Evolutionary conservation across 2,888 invertebrate species (phyloP).

Genomic region (Bembecia ichneumoniformis): DNA sequence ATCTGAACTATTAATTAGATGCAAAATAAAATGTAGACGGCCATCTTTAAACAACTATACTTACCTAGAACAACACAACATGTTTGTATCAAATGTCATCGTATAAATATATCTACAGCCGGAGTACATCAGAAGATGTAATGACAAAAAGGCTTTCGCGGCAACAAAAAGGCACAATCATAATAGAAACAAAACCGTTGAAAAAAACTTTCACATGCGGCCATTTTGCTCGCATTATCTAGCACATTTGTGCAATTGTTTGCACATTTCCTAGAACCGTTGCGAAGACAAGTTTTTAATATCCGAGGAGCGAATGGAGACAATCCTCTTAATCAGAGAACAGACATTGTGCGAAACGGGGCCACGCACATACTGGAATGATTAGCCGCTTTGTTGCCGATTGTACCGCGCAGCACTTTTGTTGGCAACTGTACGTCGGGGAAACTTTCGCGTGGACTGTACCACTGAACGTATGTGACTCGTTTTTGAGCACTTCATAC

Average conservation of each 20-base stretch:
- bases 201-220: conserved; percentile 36
- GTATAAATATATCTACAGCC: too few species aligned
- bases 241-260: conserved; percentile 23
- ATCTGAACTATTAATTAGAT: too few species aligned
- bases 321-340: conserved; percentile 70
- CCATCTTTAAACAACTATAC: too few species aligned
- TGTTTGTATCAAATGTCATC: too few species aligned
- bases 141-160: conserved; percentile 24
- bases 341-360: conserved; percentile 67
- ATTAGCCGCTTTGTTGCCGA: conserved; percentile 48
- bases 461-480: conserved; percentile 25
- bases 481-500: conserved; percentile 13
- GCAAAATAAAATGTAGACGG: too few species aligned
- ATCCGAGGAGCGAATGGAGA: conserved; percentile 62
- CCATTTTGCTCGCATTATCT: conserved; percentile 37
- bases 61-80: too few species aligned
- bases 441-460: conserved; percentile 27
- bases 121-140: conserved; percentile 26
- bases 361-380: conserved; percentile 63
- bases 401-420: conserved; percentile 49
- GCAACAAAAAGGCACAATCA: conserved; percentile 31
- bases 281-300: conserved; percentile 65
- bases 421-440: conserved; percentile 33
- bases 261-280: conserved; percentile 21
- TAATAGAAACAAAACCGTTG: conserved; percentile 42